Conservation (phyloP, 2,888 invertebrate species). For the Stenolophus ochropezus region DNA sequence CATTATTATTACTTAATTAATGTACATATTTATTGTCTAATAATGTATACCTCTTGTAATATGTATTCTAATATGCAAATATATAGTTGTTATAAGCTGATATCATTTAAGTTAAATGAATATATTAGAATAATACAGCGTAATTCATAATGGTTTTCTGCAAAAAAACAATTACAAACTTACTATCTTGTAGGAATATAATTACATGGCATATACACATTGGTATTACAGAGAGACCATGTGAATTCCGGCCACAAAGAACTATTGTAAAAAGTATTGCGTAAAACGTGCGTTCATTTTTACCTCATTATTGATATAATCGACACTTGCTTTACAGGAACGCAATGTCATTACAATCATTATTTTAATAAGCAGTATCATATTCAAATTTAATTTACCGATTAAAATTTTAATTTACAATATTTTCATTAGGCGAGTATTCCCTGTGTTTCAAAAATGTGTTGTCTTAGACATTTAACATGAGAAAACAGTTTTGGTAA, state of each 20-base stretch:
- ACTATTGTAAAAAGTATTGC: conserved; percentile 27
- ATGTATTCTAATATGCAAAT: background rate
- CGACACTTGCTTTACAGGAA: conserved; percentile 30
- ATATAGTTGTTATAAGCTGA: background rate
- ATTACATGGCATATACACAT: conserved; percentile 12
- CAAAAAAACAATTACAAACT: conserved; percentile 12
- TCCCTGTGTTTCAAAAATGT: too few relatives aligned
- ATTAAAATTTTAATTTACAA: background rate
- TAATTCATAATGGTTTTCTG: background rate
- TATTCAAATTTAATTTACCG: conserved; percentile 17
- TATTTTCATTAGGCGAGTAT: too few relatives aligned
- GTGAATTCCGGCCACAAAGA: conserved; percentile 37
- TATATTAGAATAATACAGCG: conserved; percentile 1
- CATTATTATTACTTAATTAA: too few relatives aligned
- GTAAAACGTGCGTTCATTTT: conserved; percentile 8
- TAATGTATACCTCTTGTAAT: too few relatives aligned
- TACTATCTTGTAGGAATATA: background rate
- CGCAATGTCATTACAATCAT: conserved; percentile 37
- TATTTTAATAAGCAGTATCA: conserved; percentile 10
- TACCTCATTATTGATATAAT: conserved; percentile 50
- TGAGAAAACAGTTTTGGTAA: too few relatives aligned
- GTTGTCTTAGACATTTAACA: too few relatives aligned
- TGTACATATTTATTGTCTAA: too few relatives aligned
- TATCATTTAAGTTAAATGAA: conserved; percentile 13
- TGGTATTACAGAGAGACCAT: conserved; percentile 10